These are phyloP conservation scores for Prinia subflava DNA, from an alignment of 2,113 vertebrate species.

Conservation along the genomic window DNA sequence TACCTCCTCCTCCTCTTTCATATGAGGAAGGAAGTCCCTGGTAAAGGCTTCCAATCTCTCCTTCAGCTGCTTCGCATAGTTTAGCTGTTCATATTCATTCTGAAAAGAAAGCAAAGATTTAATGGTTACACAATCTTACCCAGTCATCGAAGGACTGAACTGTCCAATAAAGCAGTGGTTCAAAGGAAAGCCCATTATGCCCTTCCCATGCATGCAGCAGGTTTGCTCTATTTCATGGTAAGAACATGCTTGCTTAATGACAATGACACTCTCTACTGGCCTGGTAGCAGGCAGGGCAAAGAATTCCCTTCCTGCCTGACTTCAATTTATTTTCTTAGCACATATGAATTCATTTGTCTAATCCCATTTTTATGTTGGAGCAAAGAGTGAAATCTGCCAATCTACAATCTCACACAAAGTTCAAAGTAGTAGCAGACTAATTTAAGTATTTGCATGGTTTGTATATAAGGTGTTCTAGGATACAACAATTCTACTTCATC, in stretches of 20 bases:
- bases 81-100: constrained; percentile 96
- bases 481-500: not conserved
- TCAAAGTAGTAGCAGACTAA: not conserved
- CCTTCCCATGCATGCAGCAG: not conserved
- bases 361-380: not conserved
- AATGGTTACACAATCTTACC: not conserved
- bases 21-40: constrained; percentile 97
- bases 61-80: constrained; percentile 96
- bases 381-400: not conserved
- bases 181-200: not conserved
- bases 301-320: not conserved
- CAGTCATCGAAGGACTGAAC: not conserved
- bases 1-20: constrained; percentile 99
- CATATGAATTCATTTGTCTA: not conserved
- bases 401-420: not conserved
- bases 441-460: not conserved
- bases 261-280: not conserved
- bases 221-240: not conserved
- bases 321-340: not conserved
- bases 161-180: not conserved
- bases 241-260: not conserved
- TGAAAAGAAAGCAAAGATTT: constrained; percentile 54
- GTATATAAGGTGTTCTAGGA: not conserved
- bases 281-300: not conserved
- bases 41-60: constrained; percentile 96